Conservation (phyloP, 2,113 vertebrate genomes). For the Tupaia chinensis region DNA sequence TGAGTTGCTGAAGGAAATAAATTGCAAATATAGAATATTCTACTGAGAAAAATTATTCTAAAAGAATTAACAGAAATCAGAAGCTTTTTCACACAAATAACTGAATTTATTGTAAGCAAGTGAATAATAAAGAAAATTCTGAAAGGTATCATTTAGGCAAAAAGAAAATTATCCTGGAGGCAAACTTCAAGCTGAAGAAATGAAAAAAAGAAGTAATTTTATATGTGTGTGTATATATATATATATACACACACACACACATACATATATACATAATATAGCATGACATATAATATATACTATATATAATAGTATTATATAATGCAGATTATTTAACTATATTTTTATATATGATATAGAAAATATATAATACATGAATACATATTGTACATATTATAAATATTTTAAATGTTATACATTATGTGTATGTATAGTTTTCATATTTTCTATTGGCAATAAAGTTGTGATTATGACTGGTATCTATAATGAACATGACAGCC, state of each 20-base stretch:
- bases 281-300: not conserved
- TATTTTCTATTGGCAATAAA: not conserved
- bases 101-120: not conserved
- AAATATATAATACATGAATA: not conserved
- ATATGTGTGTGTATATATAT: too few relatives aligned
- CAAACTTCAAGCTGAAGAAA: not conserved
- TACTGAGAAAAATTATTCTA: not conserved
- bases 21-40: not conserved
- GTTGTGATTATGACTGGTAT: not conserved
- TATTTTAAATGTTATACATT: too few relatives aligned
- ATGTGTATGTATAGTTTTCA: not conserved
- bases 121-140: not conserved
- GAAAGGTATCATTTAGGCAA: not conserved
- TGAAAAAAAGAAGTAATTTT: too few relatives aligned
- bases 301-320: not conserved
- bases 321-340: not conserved
- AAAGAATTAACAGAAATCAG: not conserved
- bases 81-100: not conserved
- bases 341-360: not conserved
- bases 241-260: too few relatives aligned
- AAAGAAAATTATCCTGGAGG: not conserved
- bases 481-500: not conserved
- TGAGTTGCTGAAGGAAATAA: not conserved
- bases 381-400: not conserved
- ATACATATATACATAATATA: too few relatives aligned